A percentile compares a stretch with the other conserved stretches of the same genome.
These are phyloP conservation scores for Ruditapes philippinarum DNA, from an alignment of 1,140 invertebrate genomes.

Conservation along the genomic window DNA sequence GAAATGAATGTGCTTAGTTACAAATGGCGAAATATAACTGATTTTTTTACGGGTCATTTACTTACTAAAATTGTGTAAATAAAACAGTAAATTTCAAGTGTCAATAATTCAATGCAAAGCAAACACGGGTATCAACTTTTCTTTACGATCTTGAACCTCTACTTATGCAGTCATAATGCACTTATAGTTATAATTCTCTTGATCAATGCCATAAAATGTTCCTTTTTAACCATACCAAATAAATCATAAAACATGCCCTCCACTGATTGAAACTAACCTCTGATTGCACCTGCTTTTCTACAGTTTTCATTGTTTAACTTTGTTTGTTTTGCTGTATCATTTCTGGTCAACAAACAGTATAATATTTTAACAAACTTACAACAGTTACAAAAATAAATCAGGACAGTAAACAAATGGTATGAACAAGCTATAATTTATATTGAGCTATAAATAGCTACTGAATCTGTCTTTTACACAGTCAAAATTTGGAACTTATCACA, in stretches of 20 bases:
- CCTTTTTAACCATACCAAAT: not conserved
- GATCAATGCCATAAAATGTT: not conserved
- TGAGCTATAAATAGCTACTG: too few species aligned
- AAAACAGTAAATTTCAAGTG: not conserved
- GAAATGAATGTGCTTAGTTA: not conserved
- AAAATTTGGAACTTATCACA: too few species aligned
- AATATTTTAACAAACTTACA: too few species aligned
- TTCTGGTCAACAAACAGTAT: too few species aligned
- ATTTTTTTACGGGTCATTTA: constrained; percentile 11
- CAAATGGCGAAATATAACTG: not conserved
- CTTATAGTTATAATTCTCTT: not conserved
- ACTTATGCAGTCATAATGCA: not conserved
- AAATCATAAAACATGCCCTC: not conserved
- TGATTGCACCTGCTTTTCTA: too few species aligned
- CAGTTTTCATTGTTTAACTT: too few species aligned
- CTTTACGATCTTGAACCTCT: not conserved
- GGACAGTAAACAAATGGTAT: too few species aligned
- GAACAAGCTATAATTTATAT: too few species aligned
- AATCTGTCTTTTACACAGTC: too few species aligned
- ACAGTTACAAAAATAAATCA: too few species aligned
- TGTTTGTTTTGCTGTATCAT: too few species aligned
- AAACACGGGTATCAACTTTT: not conserved
- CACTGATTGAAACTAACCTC: too few species aligned
- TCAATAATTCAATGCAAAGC: constrained; percentile 19
- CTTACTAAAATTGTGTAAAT: constrained; percentile 8